phyloP scores from a whole-genome alignment of 2,888 invertebrate species.

The Acrobasis repandana region DNA sequence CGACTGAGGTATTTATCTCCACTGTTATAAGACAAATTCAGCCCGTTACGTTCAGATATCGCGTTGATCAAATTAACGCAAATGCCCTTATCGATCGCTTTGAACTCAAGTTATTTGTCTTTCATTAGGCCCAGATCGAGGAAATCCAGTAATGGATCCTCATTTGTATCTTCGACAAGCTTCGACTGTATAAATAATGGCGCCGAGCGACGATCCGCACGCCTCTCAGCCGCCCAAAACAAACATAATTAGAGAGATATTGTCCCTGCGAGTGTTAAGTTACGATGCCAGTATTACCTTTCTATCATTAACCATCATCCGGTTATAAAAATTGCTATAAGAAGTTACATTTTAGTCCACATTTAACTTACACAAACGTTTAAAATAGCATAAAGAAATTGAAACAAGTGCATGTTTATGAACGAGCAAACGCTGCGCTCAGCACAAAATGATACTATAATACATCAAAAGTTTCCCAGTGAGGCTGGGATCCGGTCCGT shows the following conservation, averaged over 20 bases:
- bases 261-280: constrained; percentile 43
- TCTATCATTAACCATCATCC: constrained; percentile 26
- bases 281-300: constrained; percentile 26
- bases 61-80: constrained; percentile 62
- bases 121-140: constrained; percentile 73
- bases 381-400: constrained; percentile 5
- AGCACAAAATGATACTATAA: constrained; percentile 38
- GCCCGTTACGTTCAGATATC: constrained; percentile 37
- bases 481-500: constrained; percentile 40
- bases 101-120: constrained; percentile 73
- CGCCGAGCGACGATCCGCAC: constrained; percentile 53
- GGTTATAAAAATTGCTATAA: constrained; percentile 25
- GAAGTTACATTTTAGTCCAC: constrained; percentile 22
- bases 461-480: constrained; percentile 54
- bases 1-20: constrained; percentile 13
- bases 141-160: constrained; percentile 74
- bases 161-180: constrained; percentile 74
- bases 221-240: constrained; percentile 53
- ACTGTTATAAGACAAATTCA: constrained; percentile 29
- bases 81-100: constrained; percentile 65
- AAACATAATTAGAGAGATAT: constrained; percentile 67
- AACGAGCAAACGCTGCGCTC: constrained; percentile 15
- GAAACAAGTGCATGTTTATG: constrained; percentile 10
- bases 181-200: constrained; percentile 71
- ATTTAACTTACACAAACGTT: neutral